These are phyloP conservation scores for Artibeus lituratus DNA, from an alignment of 2,797 vertebrate species.

Conservation along the genomic window DNA sequence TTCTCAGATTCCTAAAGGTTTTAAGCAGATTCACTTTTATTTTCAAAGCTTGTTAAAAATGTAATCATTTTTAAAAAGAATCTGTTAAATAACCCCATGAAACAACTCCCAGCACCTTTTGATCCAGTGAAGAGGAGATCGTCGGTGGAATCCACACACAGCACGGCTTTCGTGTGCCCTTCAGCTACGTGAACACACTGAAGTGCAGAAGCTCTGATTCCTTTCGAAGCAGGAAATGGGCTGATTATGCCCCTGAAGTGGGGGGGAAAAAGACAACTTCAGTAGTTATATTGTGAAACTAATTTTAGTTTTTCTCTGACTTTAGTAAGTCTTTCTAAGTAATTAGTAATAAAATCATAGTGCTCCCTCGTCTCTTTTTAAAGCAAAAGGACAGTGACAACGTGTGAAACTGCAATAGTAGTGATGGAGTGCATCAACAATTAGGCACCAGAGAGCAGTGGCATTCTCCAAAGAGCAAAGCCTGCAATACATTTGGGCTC, in stretches of 20 bases:
- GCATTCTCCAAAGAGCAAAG: background rate
- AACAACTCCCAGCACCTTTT: constrained; percentile 87
- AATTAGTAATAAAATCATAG: constrained; percentile 14
- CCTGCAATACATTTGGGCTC: background rate
- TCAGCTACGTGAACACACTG: constrained; percentile 93
- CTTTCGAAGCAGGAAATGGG: constrained; percentile 86
- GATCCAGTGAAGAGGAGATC: constrained; percentile 98
- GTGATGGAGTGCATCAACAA: background rate
- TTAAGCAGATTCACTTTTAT: background rate
- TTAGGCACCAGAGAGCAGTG: background rate
- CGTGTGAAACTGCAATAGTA: background rate
- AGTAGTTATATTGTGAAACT: background rate
- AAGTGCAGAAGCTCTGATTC: constrained; percentile 81
- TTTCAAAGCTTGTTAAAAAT: background rate
- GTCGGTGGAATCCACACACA: constrained; percentile 95
- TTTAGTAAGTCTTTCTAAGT: constrained; percentile 20
- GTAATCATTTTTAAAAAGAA: background rate
- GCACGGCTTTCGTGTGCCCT: constrained; percentile 96
- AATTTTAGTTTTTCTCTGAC: background rate
- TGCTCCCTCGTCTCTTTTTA: background rate
- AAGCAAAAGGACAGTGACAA: background rate
- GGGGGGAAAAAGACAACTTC: background rate
- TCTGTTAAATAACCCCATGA: background rate
- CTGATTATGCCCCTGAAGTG: constrained; percentile 92
- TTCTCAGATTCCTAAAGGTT: background rate